Percentiles rank a stretch among this genome's conserved stretches.
phyloP scores from a whole-genome alignment of 2,113 vertebrate species.

The Toxostoma redivivum region DNA sequence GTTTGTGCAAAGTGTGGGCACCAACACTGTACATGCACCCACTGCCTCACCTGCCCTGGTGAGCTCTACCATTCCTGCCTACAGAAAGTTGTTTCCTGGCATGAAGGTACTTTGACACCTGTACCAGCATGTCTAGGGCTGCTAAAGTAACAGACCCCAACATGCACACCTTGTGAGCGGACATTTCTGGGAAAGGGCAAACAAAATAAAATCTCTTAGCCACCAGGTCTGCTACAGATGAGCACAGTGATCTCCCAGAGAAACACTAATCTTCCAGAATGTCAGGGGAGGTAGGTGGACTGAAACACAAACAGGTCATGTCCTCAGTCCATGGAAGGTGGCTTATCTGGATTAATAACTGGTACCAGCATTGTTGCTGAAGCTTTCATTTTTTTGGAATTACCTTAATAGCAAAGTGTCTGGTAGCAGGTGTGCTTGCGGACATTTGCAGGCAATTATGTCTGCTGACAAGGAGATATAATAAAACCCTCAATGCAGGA shows the following conservation, averaged over 20 bases:
- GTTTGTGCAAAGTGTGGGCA: background rate
- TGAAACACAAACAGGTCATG: background rate
- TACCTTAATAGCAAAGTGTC: background rate
- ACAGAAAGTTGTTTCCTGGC: background rate
- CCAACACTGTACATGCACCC: background rate
- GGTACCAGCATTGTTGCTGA: background rate
- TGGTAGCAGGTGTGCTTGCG: background rate
- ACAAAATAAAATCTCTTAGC: background rate
- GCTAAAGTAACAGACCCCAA: background rate
- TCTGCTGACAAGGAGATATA: background rate
- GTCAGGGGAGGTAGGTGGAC: background rate
- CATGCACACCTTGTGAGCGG: background rate
- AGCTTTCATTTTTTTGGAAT: constrained; percentile 9
- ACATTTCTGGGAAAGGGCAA: background rate
- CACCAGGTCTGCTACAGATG: background rate
- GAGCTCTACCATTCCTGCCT: background rate
- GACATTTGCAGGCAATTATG: background rate
- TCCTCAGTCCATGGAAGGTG: background rate
- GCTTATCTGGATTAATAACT: background rate
- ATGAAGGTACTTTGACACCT: background rate
- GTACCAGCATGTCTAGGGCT: background rate
- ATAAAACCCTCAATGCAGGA: background rate
- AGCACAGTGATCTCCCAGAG: background rate
- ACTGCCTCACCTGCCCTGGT: background rate
- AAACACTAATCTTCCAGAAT: background rate